Conservation (phyloP, 2,113 vertebrate species). For the Struthio camelus region DNA sequence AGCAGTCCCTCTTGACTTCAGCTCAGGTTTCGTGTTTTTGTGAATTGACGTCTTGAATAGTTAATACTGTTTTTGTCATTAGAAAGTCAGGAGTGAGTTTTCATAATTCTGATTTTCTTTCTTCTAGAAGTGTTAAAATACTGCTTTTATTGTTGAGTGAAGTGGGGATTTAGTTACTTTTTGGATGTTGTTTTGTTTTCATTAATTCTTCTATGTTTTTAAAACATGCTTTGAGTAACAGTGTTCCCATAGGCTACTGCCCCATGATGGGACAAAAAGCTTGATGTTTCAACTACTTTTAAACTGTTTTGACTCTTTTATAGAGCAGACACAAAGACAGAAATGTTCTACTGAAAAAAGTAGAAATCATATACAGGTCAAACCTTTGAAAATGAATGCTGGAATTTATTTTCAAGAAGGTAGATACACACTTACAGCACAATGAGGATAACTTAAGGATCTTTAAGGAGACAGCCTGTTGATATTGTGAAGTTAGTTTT, state of each 20-base stretch:
- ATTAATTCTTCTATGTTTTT: background rate
- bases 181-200: background rate
- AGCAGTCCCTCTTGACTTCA: background rate
- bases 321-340: background rate
- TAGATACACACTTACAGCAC: background rate
- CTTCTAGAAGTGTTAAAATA: background rate
- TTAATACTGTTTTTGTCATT: background rate
- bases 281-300: background rate
- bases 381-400: background rate
- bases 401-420: background rate
- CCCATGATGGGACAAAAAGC: background rate
- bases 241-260: background rate
- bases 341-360: background rate
- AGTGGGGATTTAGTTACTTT: background rate
- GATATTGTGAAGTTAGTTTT: background rate
- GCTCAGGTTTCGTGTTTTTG: background rate
- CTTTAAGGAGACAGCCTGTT: background rate
- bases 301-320: background rate
- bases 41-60: background rate
- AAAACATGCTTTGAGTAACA: background rate
- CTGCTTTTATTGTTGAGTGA: background rate
- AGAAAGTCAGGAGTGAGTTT: background rate
- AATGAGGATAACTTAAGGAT: background rate
- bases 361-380: background rate
- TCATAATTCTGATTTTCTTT: background rate